Conservation (phyloP, 2,888 invertebrate species). For the Phalera bucephala region DNA sequence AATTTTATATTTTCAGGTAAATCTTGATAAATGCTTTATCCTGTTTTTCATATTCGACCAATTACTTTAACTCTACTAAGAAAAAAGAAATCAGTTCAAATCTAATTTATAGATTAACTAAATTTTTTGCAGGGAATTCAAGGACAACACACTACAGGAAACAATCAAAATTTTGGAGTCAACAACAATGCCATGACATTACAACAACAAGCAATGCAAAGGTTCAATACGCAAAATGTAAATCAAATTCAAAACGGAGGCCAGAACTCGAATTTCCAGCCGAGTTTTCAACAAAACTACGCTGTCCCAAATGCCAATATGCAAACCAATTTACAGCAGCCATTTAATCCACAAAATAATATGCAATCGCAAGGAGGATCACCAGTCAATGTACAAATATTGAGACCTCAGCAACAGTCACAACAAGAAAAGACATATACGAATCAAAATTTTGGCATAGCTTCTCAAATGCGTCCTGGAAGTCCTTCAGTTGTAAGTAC, state of each 20-base stretch:
- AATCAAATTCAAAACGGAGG: slow-evolving; percentile 26
- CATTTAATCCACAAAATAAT: slow-evolving; percentile 28
- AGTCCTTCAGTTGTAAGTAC: too few relatives aligned
- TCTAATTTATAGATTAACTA: too few relatives aligned
- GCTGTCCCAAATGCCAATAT: slow-evolving; percentile 29
- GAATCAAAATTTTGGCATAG: background rate
- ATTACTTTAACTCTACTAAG: too few relatives aligned
- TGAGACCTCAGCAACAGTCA: slow-evolving; percentile 6
- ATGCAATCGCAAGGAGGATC: slow-evolving; percentile 15
- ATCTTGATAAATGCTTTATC: slow-evolving; percentile 2
- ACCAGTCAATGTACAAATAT: slow-evolving; percentile 16
- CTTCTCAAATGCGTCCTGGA: background rate
- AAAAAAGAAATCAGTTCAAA: too few relatives aligned
- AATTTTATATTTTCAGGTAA: slow-evolving; percentile 44
- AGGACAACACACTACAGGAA: slow-evolving; percentile 35
- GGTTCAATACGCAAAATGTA: slow-evolving; percentile 15
- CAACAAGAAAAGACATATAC: background rate
- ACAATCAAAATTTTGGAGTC: slow-evolving; percentile 30
- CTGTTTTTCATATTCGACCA: too few relatives aligned
- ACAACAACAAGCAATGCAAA: slow-evolving; percentile 20
- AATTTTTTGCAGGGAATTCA: slow-evolving; percentile 32
- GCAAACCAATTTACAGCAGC: slow-evolving; percentile 31
- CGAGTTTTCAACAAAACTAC: slow-evolving; percentile 20
- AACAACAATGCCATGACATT: slow-evolving; percentile 22
- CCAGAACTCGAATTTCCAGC: slow-evolving; percentile 20